These are phyloP conservation scores for Sipunculus nudus DNA, from an alignment of 2,888 invertebrate species.

Conservation along the genomic window DNA sequence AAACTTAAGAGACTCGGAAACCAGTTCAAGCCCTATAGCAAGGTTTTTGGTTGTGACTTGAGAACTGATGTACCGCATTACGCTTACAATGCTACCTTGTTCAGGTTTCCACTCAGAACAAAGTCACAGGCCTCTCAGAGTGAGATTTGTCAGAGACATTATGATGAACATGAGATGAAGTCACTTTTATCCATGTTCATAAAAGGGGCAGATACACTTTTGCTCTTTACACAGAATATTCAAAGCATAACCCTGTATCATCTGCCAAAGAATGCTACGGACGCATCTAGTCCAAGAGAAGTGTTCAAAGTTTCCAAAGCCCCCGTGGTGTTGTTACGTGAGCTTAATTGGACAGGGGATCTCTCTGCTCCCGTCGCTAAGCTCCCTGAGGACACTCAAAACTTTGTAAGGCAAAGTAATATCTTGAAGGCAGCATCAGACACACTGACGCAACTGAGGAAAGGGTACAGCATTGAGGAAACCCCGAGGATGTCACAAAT, in stretches of 20 bases:
- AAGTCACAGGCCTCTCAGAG: constrained; percentile 49
- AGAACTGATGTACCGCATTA: constrained; percentile 25
- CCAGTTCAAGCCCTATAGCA: constrained; percentile 56
- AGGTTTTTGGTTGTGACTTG: constrained; percentile 51
- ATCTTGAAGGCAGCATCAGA: constrained; percentile 19
- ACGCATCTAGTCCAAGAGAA: constrained; percentile 10
- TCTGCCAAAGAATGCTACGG: constrained; percentile 31
- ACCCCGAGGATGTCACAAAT: too few species aligned
- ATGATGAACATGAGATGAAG: constrained; percentile 46
- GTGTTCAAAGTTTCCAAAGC: constrained; percentile 34
- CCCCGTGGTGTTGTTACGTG: constrained; percentile 31
- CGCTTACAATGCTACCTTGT: constrained; percentile 52
- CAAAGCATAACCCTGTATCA: constrained; percentile 47
- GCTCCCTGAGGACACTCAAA: constrained; percentile 11
- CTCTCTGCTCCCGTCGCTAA: constrained; percentile 9
- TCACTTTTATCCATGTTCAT: constrained; percentile 47
- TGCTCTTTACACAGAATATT: constrained; percentile 61
- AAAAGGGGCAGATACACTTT: constrained; percentile 47
- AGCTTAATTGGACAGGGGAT: constrained; percentile 23
- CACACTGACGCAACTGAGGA: constrained; percentile 9
- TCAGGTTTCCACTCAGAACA: constrained; percentile 59
- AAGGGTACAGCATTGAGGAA: constrained; percentile 1
- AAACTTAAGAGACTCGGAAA: constrained; percentile 43
- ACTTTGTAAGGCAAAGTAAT: constrained; percentile 14
- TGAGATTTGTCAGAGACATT: constrained; percentile 50